These are phyloP conservation scores for Fratercula arctica DNA, from an alignment of 2,797 vertebrate species.

Conservation along the genomic window DNA sequence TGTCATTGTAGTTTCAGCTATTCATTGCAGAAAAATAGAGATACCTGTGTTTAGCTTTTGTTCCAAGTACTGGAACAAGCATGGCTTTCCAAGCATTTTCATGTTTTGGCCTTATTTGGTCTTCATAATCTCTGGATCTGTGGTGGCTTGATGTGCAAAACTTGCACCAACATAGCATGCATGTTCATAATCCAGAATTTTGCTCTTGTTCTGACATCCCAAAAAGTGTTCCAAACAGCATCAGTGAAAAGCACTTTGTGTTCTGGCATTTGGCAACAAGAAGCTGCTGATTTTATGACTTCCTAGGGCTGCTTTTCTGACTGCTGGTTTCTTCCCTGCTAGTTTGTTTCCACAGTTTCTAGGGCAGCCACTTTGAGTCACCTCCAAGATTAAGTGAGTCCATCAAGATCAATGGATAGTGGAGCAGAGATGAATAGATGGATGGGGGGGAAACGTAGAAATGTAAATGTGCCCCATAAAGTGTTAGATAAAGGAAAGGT, in stretches of 20 bases:
- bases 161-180: rapidly evolving
- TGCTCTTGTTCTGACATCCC: neutral
- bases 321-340: neutral
- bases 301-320: neutral
- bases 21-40: neutral
- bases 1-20: neutral
- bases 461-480: neutral
- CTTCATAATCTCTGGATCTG: neutral
- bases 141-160: neutral
- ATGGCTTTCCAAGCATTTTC: neutral
- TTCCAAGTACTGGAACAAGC: neutral
- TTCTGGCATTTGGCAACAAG: neutral
- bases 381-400: neutral
- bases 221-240: neutral
- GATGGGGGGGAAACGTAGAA: neutral
- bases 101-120: neutral
- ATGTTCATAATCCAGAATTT: neutral
- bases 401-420: neutral
- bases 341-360: neutral
- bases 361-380: neutral
- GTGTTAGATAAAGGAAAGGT: neutral
- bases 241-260: neutral
- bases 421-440: neutral
- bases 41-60: neutral
- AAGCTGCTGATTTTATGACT: neutral